Percentiles rank a stretch among this genome's conserved stretches.
phyloP scores from a whole-genome alignment of 2,888 invertebrate species.

The Parochlus steinenii region DNA sequence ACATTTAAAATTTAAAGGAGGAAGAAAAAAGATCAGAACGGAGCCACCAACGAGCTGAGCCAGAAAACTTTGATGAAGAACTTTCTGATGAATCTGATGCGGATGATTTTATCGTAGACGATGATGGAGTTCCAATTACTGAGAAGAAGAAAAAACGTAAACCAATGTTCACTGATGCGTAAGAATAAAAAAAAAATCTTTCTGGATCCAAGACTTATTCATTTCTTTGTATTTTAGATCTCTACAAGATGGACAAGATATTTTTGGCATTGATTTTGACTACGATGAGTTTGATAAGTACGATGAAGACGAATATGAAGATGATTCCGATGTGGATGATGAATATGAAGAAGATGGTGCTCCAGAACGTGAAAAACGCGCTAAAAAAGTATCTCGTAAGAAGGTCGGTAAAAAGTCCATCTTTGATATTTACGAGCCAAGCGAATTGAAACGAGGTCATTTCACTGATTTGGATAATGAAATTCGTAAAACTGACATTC shows the following conservation, averaged over 20 bases:
- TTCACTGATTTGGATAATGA: slow-evolving; percentile 88
- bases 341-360: slow-evolving; percentile 67
- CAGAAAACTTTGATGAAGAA: slow-evolving; percentile 56
- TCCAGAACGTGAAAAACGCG: slow-evolving; percentile 36
- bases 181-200: slow-evolving; percentile 28
- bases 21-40: slow-evolving; percentile 61
- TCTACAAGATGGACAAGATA: slow-evolving; percentile 94
- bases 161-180: slow-evolving; percentile 76
- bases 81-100: slow-evolving; percentile 73
- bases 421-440: slow-evolving; percentile 92
- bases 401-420: slow-evolving; percentile 70
- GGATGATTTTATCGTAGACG: slow-evolving; percentile 96
- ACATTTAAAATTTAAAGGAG: slow-evolving; percentile 36
- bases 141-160: slow-evolving; percentile 64
- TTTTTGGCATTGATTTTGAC: slow-evolving; percentile 98
- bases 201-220: slow-evolving; percentile 7
- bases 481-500: slow-evolving; percentile 75
- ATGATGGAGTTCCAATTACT: slow-evolving; percentile 76
- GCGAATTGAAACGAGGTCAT: slow-evolving; percentile 88
- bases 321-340: slow-evolving; percentile 59
- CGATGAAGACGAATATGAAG: slow-evolving; percentile 72
- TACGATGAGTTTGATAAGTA: slow-evolving; percentile 81
- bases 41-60: slow-evolving; percentile 43
- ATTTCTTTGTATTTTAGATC: slow-evolving; percentile 35
- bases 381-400: slow-evolving; percentile 60